phyloP scores from a whole-genome alignment of 2,888 invertebrate species.

The Zaprionus lineosus region DNA sequence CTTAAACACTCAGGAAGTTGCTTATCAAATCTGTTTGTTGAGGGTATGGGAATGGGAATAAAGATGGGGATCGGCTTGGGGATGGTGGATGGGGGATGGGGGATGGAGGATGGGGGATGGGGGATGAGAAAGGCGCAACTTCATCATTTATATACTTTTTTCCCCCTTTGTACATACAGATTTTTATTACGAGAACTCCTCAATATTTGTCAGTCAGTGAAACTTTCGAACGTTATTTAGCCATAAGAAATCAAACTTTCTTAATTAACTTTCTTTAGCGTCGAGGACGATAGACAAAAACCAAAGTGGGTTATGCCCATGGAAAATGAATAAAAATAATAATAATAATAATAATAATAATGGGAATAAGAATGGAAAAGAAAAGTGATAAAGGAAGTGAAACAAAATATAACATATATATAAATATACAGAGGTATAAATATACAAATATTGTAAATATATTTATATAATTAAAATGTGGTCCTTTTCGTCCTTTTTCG shows the following conservation, averaged over 20 bases:
- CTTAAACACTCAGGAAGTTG: not conserved
- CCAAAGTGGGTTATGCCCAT: constrained; percentile 52
- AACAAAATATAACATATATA: too few relatives aligned
- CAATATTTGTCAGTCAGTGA: constrained; percentile 74
- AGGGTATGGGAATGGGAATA: too few relatives aligned
- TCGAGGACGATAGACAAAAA: constrained; percentile 50
- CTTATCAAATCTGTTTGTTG: not conserved
- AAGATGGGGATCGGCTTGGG: not conserved
- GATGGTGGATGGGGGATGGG: not conserved
- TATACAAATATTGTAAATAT: not conserved
- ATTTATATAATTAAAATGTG: too few relatives aligned
- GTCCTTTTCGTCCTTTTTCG: too few relatives aligned
- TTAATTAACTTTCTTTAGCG: constrained; percentile 72
- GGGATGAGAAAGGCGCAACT: constrained; percentile 39
- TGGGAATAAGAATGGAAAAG: constrained; percentile 1
- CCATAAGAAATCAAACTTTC: constrained; percentile 77
- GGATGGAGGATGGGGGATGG: not conserved
- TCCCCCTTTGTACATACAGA: constrained; percentile 24
- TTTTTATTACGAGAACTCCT: constrained; percentile 66
- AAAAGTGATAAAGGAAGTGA: constrained; percentile 2
- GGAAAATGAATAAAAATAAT: too few relatives aligned
- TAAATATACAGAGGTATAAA: constrained; percentile 5
- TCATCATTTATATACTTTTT: constrained; percentile 44
- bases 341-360: constrained; percentile 6
- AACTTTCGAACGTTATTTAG: constrained; percentile 75